phyloP scores from a whole-genome alignment of 2,113 vertebrate genomes.

The Ictidomys tridecemlineatus region DNA sequence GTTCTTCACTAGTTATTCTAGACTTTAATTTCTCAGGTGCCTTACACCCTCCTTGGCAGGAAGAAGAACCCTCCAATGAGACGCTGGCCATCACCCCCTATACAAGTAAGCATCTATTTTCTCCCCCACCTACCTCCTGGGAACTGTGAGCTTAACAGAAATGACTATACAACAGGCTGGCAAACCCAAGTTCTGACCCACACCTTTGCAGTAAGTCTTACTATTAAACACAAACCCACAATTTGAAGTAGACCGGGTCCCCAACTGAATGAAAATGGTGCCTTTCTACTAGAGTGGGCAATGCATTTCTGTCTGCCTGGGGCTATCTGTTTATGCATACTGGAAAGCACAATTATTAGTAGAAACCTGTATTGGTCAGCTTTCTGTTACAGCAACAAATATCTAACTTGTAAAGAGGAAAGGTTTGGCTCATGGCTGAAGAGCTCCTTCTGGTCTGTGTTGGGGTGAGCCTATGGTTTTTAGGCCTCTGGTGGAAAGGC shows the following conservation, averaged over 20 bases:
- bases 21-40: too few relatives aligned
- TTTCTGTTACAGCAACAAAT: background rate
- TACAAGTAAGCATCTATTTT: background rate
- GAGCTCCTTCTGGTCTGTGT: background rate
- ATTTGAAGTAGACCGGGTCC: background rate
- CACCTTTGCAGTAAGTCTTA: background rate
- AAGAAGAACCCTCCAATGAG: too few relatives aligned
- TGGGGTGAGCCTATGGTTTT: background rate
- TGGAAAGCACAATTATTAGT: background rate
- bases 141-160: background rate
- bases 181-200: background rate
- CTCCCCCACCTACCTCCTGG: background rate
- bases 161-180: background rate
- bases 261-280: background rate
- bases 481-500: background rate
- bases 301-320: background rate
- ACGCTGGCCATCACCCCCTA: too few relatives aligned
- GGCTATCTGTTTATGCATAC: background rate
- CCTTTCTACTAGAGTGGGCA: background rate
- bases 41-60: too few relatives aligned
- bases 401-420: background rate
- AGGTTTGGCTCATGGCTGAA: background rate
- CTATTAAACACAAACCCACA: background rate
- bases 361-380: background rate
- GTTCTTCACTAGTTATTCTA: too few relatives aligned